Evolutionary conservation across 2,797 vertebrate genomes (phyloP), one percentile per base, ranked within the genome.

Genomic region (Hydrocynus forskahlii): DNA sequence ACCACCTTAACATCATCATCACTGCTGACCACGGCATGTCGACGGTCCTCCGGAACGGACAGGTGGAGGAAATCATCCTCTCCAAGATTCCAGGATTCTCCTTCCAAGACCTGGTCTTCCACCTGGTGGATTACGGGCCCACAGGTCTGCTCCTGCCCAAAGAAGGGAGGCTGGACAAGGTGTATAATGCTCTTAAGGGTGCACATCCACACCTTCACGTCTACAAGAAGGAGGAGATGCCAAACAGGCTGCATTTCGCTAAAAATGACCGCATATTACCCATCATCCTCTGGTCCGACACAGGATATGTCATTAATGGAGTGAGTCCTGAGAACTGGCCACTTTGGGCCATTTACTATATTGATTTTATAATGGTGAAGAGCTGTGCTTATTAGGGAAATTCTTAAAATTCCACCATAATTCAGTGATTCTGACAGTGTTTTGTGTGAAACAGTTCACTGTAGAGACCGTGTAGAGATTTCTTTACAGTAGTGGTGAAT

Each of bases 21-120:
- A 97, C 96, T 0, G 91, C 97, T 0, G 96, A 98, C 91, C 97
- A 98, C 0, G 97, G 97, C 88, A 98, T 98, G 97, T 87, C 85
- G 63, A 90, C 88, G 0, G 92, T 98, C 43, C 63, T 86, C 12
- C 94, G 94, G 52, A 76, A 71, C 0, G 70, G 86, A 0, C 86
- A 86, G 29, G 81, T 86, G 0, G 0, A 96, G 0, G 94, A 97
- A 85, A 96, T 98, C 60, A 79, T 84, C 25, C 81, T 98, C 38
- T 50, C 1, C 2, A 79, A 23, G 0, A 77, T 99, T 17, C 57
- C 85, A 0, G 93, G 94, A 67, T 98, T 98, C 89, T 90, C 89
- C 0, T 97, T 98, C 88, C 0, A 0, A 0, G 97, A 99, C 86
- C 52, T 97, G 7, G 73, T 87, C 59, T 99, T 99, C 0, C 93